phyloP scores from a whole-genome alignment of 2,888 invertebrate genomes.

The Copidosoma aretas region DNA sequence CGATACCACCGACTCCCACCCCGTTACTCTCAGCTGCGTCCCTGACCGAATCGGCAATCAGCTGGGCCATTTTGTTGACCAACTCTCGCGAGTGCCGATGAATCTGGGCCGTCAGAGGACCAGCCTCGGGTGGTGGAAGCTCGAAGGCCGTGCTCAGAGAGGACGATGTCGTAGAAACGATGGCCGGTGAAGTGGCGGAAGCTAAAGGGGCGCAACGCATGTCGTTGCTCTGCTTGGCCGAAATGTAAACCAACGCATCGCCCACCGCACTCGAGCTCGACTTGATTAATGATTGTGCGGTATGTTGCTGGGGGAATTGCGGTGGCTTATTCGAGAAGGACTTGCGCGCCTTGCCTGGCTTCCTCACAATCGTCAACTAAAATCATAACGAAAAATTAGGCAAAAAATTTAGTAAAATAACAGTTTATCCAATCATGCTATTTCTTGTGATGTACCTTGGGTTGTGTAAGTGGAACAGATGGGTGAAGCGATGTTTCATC shows the following conservation, averaged over 20 bases:
- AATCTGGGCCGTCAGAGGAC: conserved; percentile 55
- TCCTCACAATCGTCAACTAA: conserved; percentile 40
- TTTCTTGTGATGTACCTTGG: conserved; percentile 25
- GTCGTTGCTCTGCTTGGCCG: conserved; percentile 27
- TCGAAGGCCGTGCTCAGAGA: conserved; percentile 37
- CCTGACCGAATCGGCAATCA: conserved; percentile 57
- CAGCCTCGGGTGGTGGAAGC: conserved; percentile 57
- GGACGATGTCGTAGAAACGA: neutral
- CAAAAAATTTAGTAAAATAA: neutral
- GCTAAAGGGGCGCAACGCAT: neutral
- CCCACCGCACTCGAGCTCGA: conserved; percentile 22
- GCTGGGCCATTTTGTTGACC: conserved; percentile 53
- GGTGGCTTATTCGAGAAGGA: conserved; percentile 58
- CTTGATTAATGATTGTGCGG: conserved; percentile 38
- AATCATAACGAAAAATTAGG: neutral
- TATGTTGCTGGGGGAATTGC: conserved; percentile 42
- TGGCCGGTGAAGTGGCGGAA: neutral
- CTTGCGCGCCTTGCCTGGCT: conserved; percentile 60
- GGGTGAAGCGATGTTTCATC: conserved; percentile 16
- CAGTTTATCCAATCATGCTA: neutral
- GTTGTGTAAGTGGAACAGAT: neutral
- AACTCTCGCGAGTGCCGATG: conserved; percentile 54
- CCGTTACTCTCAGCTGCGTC: conserved; percentile 43
- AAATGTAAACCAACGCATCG: conserved; percentile 48
- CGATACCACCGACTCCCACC: conserved; percentile 40